Evolutionary conservation across 2,797 vertebrate species (phyloP).

Genomic region (Silurus lanzhouensis): DNA sequence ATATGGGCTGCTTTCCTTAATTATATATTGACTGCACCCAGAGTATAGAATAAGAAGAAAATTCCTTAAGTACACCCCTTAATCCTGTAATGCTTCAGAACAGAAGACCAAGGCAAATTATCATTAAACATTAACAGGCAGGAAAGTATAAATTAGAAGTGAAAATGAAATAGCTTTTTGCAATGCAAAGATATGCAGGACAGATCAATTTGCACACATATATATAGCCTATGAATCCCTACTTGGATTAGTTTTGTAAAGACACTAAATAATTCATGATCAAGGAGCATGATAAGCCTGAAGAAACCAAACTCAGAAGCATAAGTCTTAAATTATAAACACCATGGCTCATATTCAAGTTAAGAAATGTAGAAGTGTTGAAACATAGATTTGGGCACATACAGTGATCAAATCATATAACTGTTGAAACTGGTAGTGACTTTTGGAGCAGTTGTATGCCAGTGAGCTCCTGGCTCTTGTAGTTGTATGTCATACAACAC

Average conservation of each 20-base stretch:
- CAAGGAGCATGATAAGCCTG: neutral
- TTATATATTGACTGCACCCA: neutral
- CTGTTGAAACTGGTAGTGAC: neutral
- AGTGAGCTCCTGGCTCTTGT: neutral
- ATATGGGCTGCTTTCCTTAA: neutral
- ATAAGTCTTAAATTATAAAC: neutral
- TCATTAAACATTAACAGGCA: neutral
- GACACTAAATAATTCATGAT: slow-evolving; percentile 17
- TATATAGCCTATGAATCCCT: neutral
- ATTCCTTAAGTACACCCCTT: neutral
- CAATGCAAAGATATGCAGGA: neutral
- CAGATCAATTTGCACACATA: neutral
- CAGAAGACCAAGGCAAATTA: neutral
- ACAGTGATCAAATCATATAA: neutral
- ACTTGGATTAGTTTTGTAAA: neutral
- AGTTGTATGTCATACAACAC: neutral
- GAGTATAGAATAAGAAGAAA: neutral
- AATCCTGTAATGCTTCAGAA: neutral
- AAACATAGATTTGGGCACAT: neutral
- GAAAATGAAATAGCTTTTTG: neutral
- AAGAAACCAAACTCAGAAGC: neutral
- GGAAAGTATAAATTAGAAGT: neutral
- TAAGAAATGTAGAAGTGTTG: neutral
- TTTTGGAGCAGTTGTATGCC: neutral
- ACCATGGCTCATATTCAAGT: neutral